A percentile compares a stretch with the other conserved stretches of the same genome.
Evolutionary conservation across 2,888 invertebrate species (phyloP).

Genomic region (Caradrina kadenii): DNA sequence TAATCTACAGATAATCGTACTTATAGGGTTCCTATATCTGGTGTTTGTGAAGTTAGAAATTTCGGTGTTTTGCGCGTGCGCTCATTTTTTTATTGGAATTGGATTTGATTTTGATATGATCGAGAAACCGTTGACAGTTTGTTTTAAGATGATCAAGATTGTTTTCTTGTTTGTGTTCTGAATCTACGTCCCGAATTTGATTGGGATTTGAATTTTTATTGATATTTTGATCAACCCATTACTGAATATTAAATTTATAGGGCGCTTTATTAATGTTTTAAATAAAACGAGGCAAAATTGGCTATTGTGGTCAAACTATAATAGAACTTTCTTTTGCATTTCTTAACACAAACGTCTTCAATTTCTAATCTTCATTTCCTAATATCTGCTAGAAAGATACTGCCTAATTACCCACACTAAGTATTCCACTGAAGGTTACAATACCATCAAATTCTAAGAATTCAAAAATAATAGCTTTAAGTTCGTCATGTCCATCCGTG

Average conservation of each 20-base stretch:
- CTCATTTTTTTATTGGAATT: slow-evolving; percentile 31
- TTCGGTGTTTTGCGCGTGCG: slow-evolving; percentile 42
- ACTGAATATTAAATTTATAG: neutral
- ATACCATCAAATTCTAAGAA: slow-evolving; percentile 34
- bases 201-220: no score
- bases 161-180: neutral
- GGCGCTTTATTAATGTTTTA: neutral
- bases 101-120: neutral
- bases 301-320: neutral
- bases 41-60: slow-evolving; percentile 77
- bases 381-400: neutral
- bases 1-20: slow-evolving; percentile 86
- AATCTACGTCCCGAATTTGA: neutral
- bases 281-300: neutral
- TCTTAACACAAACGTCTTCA: neutral
- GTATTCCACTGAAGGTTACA: neutral
- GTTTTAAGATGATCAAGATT: neutral
- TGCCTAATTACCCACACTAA: neutral
- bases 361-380: neutral
- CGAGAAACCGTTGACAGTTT: neutral
- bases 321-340: neutral
- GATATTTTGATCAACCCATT: neutral
- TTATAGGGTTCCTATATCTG: slow-evolving; percentile 82
- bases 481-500: slow-evolving; percentile 50
- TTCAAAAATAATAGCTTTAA: slow-evolving; percentile 28